These are phyloP conservation scores for Paradoxurus hermaphroditus DNA, from an alignment of 2,113 vertebrate species.

Conservation along the genomic window DNA sequence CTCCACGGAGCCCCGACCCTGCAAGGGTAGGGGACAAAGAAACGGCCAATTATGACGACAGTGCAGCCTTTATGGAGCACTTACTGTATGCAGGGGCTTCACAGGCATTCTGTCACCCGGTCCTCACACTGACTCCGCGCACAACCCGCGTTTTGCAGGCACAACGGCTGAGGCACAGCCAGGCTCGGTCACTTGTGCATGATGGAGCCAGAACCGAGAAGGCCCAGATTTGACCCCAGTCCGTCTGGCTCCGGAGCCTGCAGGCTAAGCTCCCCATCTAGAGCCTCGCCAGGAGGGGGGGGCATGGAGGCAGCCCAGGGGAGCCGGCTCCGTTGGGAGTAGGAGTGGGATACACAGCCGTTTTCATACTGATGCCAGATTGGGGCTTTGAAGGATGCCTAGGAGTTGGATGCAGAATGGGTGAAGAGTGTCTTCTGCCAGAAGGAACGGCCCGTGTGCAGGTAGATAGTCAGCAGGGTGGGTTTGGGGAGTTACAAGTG, in stretches of 20 bases:
- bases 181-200: background rate
- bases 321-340: background rate
- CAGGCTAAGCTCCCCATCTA: background rate
- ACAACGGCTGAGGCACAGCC: background rate
- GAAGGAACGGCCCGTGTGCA: background rate
- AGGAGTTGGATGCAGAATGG: background rate
- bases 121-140: background rate
- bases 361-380: background rate
- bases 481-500: background rate
- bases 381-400: slow-evolving; percentile 15
- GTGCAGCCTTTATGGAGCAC: background rate
- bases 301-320: background rate
- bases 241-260: background rate
- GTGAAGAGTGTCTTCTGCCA: background rate
- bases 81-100: background rate
- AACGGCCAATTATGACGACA: background rate
- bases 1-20: background rate
- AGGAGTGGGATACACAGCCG: background rate
- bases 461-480: background rate
- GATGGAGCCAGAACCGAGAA: background rate
- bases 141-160: background rate
- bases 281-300: background rate
- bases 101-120: accelerated
- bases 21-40: background rate
- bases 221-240: background rate